phyloP scores from a whole-genome alignment of 2,113 vertebrate species.

The Phylloscopus whistleri region DNA sequence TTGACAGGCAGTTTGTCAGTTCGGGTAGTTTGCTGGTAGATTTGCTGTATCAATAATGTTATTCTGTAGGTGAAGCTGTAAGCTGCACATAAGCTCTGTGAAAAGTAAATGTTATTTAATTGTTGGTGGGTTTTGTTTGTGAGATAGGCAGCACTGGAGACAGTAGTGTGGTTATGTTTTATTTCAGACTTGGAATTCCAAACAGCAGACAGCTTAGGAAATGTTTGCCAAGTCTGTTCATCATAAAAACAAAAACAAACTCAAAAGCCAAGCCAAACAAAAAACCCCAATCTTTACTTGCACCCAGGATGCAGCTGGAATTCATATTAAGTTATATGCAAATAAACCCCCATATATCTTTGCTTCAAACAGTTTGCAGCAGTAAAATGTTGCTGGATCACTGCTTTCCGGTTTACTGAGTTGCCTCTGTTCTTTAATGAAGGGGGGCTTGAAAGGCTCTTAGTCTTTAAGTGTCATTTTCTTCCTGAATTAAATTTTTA shows the following conservation, averaged over 20 bases:
- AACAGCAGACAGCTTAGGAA: slow-evolving; percentile 31
- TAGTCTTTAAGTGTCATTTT: fast-evolving
- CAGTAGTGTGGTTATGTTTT: neutral
- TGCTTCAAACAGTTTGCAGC: neutral
- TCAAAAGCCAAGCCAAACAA: neutral
- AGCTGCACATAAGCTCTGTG: neutral
- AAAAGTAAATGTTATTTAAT: neutral
- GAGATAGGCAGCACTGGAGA: neutral
- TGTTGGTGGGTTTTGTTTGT: neutral
- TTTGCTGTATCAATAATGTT: neutral
- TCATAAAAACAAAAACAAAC: slow-evolving; percentile 5
- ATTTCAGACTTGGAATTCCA: slow-evolving; percentile 32
- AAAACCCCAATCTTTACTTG: neutral
- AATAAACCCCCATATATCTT: neutral
- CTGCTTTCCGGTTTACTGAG: neutral
- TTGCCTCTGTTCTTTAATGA: neutral
- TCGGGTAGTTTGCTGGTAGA: neutral
- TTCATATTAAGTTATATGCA: neutral
- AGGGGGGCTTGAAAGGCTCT: neutral
- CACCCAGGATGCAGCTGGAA: neutral
- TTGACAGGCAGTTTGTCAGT: neutral
- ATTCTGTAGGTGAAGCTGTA: neutral
- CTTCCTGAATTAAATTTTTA: neutral
- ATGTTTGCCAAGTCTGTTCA: slow-evolving; percentile 12
- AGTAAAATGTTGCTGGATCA: neutral